Percentiles rank a stretch among this genome's conserved stretches.
Conservation (phyloP, 2,113 vertebrate genomes). For the Felis catus region DNA sequence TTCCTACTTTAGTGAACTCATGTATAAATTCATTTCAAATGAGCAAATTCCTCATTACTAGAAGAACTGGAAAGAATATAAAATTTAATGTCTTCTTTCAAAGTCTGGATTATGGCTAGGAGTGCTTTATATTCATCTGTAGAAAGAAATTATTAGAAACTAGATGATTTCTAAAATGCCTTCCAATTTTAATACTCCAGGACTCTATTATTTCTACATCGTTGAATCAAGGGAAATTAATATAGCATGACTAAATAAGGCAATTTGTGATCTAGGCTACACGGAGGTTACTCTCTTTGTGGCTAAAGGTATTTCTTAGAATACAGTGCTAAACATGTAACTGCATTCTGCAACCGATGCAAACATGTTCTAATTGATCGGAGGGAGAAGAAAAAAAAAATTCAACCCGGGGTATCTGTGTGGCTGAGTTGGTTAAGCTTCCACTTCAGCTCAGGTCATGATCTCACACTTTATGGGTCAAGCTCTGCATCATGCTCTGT, state of each 20-base stretch:
- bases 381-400: conserved; percentile 43
- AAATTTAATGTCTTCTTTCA: conserved; percentile 31
- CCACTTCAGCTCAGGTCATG: too few species aligned
- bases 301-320: conserved; percentile 55
- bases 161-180: conserved; percentile 44
- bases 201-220: conserved; percentile 10
- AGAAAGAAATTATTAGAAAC: conserved; percentile 47
- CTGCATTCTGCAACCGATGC: conserved; percentile 44
- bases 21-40: conserved; percentile 45
- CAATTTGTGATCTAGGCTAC: neutral
- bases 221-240: conserved; percentile 49
- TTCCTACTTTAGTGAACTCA: neutral
- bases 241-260: neutral
- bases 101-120: neutral
- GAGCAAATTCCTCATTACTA: conserved; percentile 40
- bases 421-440: too few species aligned
- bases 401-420: too few species aligned
- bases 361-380: conserved; percentile 65
- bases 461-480: too few species aligned
- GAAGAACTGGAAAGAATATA: conserved; percentile 34
- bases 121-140: conserved; percentile 22
- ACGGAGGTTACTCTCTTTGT: neutral
- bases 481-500: too few species aligned
- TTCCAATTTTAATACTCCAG: conserved; percentile 20
- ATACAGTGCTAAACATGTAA: conserved; percentile 69